Conservation (phyloP, 2,888 invertebrate species). For the Congeria kusceri region DNA sequence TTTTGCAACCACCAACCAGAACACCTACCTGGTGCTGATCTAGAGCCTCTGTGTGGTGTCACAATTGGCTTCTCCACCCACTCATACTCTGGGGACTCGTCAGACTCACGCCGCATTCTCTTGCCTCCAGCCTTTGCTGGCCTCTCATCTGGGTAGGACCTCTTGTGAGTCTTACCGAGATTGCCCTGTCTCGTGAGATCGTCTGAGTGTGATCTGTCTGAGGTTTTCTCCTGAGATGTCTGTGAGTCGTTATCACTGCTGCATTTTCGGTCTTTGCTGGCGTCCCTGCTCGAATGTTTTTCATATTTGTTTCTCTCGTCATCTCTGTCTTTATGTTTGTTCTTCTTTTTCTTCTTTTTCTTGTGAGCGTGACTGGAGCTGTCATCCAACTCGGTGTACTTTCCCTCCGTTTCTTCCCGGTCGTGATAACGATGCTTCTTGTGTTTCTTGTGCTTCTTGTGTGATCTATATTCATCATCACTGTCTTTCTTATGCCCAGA, state of each 20-base stretch:
- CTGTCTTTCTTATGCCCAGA: constrained; percentile 40
- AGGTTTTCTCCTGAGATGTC: constrained; percentile 13
- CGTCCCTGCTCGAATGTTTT: constrained; percentile 11
- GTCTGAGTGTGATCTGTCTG: constrained; percentile 32
- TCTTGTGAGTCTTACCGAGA: background rate
- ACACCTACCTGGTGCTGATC: constrained; percentile 39
- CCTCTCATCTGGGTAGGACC: background rate
- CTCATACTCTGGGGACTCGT: constrained; percentile 76
- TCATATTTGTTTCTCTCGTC: constrained; percentile 23
- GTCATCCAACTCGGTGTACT: constrained; percentile 55
- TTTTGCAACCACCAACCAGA: too few relatives aligned
- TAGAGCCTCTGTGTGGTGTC: constrained; percentile 16
- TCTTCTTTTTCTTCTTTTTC: constrained; percentile 75
- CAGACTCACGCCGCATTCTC: constrained; percentile 42
- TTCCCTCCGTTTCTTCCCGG: constrained; percentile 53
- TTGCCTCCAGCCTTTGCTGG: constrained; percentile 38
- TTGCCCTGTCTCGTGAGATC: background rate
- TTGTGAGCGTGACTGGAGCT: constrained; percentile 51
- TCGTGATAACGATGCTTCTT: constrained; percentile 62
- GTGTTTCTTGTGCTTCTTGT: constrained; percentile 74
- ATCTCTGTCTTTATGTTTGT: constrained; percentile 65
- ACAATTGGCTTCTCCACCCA: constrained; percentile 85
- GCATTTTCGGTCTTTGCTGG: constrained; percentile 29
- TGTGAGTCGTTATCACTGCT: constrained; percentile 24
- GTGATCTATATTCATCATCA: constrained; percentile 56